Conservation (phyloP, 2,113 vertebrate genomes). For the Trichechus manatus region DNA sequence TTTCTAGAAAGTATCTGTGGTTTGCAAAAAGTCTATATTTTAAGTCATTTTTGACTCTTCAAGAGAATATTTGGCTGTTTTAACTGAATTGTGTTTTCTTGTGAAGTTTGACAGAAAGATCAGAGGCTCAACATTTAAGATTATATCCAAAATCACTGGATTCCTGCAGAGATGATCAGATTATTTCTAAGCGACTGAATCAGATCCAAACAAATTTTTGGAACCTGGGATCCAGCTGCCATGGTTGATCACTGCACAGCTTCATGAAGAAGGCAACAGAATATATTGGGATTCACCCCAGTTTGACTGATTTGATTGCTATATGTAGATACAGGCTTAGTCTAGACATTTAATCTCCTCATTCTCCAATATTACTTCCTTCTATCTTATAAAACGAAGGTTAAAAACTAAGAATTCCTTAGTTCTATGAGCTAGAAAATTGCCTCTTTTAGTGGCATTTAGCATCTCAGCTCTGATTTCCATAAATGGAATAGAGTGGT, state of each 20-base stretch:
- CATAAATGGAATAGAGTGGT: slow-evolving; percentile 59
- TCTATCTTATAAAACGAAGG: slow-evolving; percentile 39
- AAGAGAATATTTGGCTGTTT: not conserved
- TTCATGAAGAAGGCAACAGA: not conserved
- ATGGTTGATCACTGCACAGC: not conserved
- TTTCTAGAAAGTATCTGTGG: not conserved
- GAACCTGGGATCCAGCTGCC: not conserved
- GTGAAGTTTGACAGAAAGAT: not conserved
- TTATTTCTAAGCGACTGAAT: slow-evolving; percentile 12
- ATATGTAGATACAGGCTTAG: not conserved
- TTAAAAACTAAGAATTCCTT: slow-evolving; percentile 75
- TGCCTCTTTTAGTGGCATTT: slow-evolving; percentile 69
- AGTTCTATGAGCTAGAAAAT: slow-evolving; percentile 66
- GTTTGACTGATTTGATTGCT: slow-evolving; percentile 40
- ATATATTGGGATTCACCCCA: not conserved
- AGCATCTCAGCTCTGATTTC: slow-evolving; percentile 66
- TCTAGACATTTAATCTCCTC: slow-evolving; percentile 55
- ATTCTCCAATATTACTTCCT: slow-evolving; percentile 62
- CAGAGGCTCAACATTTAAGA: not conserved
- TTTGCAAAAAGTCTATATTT: slow-evolving; percentile 24
- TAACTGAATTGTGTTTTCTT: slow-evolving; percentile 34
- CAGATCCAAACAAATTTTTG: not conserved
- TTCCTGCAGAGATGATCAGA: not conserved
- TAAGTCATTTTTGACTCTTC: slow-evolving; percentile 41
- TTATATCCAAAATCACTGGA: not conserved